These are phyloP conservation scores for Cardinalis cardinalis DNA, from an alignment of 2,113 vertebrate genomes.

Conservation along the genomic window DNA sequence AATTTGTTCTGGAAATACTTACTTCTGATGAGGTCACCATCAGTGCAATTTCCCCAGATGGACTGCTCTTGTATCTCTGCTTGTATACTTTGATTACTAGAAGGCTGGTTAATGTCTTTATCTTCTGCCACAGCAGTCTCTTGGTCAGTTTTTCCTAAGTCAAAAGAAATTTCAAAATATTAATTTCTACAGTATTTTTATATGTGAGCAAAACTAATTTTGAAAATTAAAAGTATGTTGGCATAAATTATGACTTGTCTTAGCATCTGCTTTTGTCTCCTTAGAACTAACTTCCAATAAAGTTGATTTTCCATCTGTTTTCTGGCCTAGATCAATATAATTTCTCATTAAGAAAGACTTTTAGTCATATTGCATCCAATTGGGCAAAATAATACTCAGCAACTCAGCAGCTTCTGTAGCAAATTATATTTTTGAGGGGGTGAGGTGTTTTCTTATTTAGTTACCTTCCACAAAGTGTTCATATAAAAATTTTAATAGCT, in stretches of 20 bases:
- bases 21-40: conserved; percentile 87
- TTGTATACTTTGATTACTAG: conserved; percentile 65
- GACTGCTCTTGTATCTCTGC: conserved; percentile 70
- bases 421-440: neutral
- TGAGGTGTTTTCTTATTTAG: neutral
- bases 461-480: neutral
- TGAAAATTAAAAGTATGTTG: neutral
- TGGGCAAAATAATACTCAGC: neutral
- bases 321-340: neutral
- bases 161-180: conserved; percentile 30
- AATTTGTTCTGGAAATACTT: conserved; percentile 73
- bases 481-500: neutral
- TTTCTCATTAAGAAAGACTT: neutral
- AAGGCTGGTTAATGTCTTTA: conserved; percentile 48
- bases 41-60: conserved; percentile 68
- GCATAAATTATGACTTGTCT: neutral
- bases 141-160: conserved; percentile 78
- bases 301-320: neutral
- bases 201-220: neutral
- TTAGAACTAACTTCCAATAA: neutral
- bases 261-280: neutral
- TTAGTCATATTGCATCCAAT: neutral
- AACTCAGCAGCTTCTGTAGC: neutral
- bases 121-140: conserved; percentile 63
- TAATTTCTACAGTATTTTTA: neutral